Evolutionary conservation across 2,797 vertebrate genomes (phyloP), one percentile per base, ranked within the genome.

Genomic region (Poecilia gillii): DNA sequence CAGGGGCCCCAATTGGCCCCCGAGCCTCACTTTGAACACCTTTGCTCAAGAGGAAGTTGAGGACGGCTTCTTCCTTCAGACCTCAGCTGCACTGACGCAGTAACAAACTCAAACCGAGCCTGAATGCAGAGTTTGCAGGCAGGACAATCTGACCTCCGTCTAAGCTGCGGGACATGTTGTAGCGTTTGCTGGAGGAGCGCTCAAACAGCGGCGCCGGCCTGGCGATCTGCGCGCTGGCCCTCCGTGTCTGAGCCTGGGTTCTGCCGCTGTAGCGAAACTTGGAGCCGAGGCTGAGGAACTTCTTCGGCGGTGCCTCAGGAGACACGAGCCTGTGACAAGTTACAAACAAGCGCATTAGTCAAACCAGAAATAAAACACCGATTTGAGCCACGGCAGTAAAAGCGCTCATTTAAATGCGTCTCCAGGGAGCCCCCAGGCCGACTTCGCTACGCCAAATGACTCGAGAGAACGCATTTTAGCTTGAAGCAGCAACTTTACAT

Each of bases 241-340:
- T 93, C 71, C 99, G 97, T 0, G 97, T 98, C 88, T 99, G 98
- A 0, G 98, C 97, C 91, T 99, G 99, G 0, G 99, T 99, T 73
- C 98, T 96, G 46, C 99, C 99, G 0, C 99, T 99, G 90, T 99
- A 99, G 78, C 98, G 98, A 73, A 99, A 99, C 95, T 99, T 99
- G 76, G 99, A 99, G 75, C 98, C 98, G 86, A 99, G 85, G 0
- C 97, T 97, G 45, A 99, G 95, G 94, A 99, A 99, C 94, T 98
- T 98, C 95, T 99, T 99, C 51, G 98, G 97, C 41, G 98, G 99
- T 1, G 96, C 97, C 93, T 99, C 98, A 0, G 98, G 97, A 75
- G 98, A 96, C 68, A 99, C 94, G 14, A 99, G 95, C 92, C 99
- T 99, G 93, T 85, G 85, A 53, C 75, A 59, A 45, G 64, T 78